Evolutionary conservation across 2,113 vertebrate genomes (phyloP).

Genomic region (Peucedramus taeniatus): DNA sequence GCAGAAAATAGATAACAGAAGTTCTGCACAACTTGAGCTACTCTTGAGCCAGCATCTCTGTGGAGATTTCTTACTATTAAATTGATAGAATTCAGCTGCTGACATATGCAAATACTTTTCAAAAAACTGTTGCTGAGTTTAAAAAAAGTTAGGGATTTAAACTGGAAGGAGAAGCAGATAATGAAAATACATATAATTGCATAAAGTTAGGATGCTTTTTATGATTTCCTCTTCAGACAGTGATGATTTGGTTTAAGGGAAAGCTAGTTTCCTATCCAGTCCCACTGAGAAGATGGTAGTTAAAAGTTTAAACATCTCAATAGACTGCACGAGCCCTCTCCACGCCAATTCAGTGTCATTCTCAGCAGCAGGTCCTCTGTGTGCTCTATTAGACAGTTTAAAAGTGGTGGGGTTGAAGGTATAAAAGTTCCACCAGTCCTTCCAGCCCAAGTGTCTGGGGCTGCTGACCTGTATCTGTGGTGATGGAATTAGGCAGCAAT

Average conservation of each 20-base stretch:
- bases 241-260: background rate
- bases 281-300: background rate
- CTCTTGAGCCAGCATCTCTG: background rate
- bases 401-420: background rate
- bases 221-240: background rate
- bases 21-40: background rate
- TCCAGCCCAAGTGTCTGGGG: background rate
- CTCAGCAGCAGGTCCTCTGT: background rate
- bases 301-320: background rate
- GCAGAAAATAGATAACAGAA: background rate
- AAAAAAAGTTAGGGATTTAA: background rate
- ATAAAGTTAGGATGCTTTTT: background rate
- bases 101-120: background rate
- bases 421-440: background rate
- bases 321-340: background rate
- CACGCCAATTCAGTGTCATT: background rate
- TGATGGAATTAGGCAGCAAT: background rate
- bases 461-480: background rate
- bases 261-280: background rate
- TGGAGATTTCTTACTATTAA: background rate
- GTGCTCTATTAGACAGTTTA: background rate
- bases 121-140: background rate
- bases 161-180: background rate
- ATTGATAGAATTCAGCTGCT: background rate
- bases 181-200: background rate